phyloP scores from a whole-genome alignment of 2,113 vertebrate genomes.

The Pangasianodon hypophthalmus region DNA sequence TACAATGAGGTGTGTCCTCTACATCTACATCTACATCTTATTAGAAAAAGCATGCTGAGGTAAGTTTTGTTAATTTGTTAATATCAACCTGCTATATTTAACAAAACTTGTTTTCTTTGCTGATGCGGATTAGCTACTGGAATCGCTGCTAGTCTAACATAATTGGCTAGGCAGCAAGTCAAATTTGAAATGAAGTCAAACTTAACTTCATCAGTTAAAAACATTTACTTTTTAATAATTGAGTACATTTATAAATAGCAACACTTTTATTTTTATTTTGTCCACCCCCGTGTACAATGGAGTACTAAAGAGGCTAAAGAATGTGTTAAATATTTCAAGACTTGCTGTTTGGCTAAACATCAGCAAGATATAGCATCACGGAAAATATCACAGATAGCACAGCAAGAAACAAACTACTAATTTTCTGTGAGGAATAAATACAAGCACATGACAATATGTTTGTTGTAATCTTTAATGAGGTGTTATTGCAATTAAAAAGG shows the following conservation, averaged over 20 bases:
- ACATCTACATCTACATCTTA: neutral
- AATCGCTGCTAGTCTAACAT: neutral
- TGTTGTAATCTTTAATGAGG: slow-evolving; percentile 17
- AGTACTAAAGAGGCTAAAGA: neutral
- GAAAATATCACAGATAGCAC: neutral
- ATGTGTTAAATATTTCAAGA: neutral
- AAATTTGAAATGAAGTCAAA: neutral
- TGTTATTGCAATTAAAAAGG: neutral
- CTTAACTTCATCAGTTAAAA: neutral
- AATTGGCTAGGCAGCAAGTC: neutral
- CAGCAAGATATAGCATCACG: neutral
- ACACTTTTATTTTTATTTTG: neutral
- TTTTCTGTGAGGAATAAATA: slow-evolving; percentile 13
- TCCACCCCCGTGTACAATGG: no score
- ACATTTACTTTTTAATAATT: neutral
- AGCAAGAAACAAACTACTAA: neutral
- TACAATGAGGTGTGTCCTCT: neutral
- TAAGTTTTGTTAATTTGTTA: neutral
- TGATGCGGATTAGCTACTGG: neutral
- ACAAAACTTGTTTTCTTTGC: neutral
- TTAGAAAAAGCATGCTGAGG: neutral
- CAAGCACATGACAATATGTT: neutral
- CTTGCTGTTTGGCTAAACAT: neutral
- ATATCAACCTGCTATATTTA: neutral
- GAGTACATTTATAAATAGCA: neutral